Evolutionary conservation across 1,140 invertebrate genomes (phyloP), one percentile per base, ranked within the genome.

Genomic region (Drosophila subpulchrella): DNA sequence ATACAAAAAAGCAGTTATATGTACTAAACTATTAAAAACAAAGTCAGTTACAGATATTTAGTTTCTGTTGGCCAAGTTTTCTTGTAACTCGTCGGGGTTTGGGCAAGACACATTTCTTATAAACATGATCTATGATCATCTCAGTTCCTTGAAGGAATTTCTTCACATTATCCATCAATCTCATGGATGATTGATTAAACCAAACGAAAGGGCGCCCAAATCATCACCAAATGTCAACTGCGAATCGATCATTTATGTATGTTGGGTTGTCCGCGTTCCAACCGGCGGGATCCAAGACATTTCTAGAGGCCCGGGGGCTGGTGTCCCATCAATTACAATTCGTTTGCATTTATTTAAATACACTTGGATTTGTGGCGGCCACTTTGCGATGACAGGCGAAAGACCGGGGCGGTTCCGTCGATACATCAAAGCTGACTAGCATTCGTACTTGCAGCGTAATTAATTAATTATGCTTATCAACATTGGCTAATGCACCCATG

Each of bases 271-370:
- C 38, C 7, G 1, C 48, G 30, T 8, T 62, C 39, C 17, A 13
- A 38, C 24, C 34, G 44, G 63, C 44, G 44, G 46, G 44, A 50
- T 66, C 34, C 59, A 66, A 66, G 32, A 65, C 15, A 39, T 15
- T 38, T 59, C 11, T 12, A n/a, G 20, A 34, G 51, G 34, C 53
- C 36, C 36, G 60, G 60, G 36, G 60, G 55, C 60, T n/a, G 58
- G 44, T 39, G 48, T 24, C 53, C 62, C 71, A 86, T 86, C 83
- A 86, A 86, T 86, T 83, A 83, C 79, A 86, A 83, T 86, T 86
- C 71, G 82, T 88, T 88, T 88, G 67, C 82, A 86, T 88, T 86
- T 86, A 86, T 86, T 86, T 86, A 86, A 89, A 86, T 86, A 83
- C 83, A 86, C 83, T 88, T 53, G 75, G 79, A 86, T 79, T 72